Evolutionary conservation across 2,888 invertebrate species (phyloP).

Genomic region (Tupiocoris notatus): DNA sequence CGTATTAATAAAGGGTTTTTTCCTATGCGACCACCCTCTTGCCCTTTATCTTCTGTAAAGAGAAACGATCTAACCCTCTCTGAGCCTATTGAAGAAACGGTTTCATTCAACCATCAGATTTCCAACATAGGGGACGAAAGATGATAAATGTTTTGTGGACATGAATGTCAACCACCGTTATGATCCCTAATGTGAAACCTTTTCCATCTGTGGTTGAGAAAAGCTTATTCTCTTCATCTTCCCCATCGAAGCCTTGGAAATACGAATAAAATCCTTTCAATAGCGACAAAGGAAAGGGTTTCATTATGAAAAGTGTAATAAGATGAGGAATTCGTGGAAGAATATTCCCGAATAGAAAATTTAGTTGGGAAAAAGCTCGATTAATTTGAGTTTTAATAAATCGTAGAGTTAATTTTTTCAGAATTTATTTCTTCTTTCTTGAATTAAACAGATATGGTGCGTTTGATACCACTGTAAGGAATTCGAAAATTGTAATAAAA

Average conservation of each 20-base stretch:
- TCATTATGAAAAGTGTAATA: too few species aligned
- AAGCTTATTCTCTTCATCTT: not conserved
- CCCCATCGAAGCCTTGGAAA: too few species aligned
- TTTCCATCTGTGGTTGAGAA: constrained; percentile 8
- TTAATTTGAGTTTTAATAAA: too few species aligned
- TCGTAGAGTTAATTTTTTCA: too few species aligned
- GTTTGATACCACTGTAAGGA: too few species aligned
- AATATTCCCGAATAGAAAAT: too few species aligned
- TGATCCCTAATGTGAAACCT: constrained; percentile 11
- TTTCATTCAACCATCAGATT: constrained; percentile 21
- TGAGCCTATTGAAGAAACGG: constrained; percentile 14
- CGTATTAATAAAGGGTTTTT: constrained; percentile 25
- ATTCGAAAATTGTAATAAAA: too few species aligned
- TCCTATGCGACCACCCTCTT: not conserved
- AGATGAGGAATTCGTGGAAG: too few species aligned
- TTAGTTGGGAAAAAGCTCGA: too few species aligned
- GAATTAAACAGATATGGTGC: too few species aligned
- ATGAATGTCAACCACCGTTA: constrained; percentile 31
- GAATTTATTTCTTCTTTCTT: too few species aligned
- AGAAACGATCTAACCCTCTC: constrained; percentile 19
- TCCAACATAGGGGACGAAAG: constrained; percentile 4
- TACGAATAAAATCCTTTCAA: not conserved
- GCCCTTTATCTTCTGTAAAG: not conserved
- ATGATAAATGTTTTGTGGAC: constrained; percentile 34
- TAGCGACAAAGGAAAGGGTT: not conserved